Conservation (phyloP, 2,113 vertebrate species). For the Cygnus buccinator region DNA sequence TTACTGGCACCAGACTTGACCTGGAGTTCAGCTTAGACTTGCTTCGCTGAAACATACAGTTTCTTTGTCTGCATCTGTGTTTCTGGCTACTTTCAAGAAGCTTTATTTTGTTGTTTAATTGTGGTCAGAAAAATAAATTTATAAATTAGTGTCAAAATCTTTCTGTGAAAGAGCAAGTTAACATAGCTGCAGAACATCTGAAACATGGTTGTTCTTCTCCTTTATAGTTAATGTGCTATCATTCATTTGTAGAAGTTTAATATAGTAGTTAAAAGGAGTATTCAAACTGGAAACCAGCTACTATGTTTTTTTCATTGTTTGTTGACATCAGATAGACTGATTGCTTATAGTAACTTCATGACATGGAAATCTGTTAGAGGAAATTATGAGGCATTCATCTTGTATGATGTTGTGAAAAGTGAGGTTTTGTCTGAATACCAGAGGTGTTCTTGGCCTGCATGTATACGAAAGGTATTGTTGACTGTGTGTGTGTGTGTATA, state of each 20-base stretch:
- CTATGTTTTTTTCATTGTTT: background rate
- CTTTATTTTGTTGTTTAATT: background rate
- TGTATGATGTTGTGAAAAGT: background rate
- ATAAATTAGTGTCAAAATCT: background rate
- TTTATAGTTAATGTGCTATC: background rate
- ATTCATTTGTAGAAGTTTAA: background rate
- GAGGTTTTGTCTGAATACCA: background rate
- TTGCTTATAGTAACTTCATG: background rate
- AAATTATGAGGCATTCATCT: accelerated
- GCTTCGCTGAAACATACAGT: background rate
- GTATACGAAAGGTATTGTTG: background rate
- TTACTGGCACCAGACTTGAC: background rate
- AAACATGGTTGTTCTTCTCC: background rate
- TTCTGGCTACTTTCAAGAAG: background rate
- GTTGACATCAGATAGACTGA: background rate
- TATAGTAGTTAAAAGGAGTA: background rate
- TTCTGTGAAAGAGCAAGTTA: background rate
- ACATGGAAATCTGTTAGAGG: background rate
- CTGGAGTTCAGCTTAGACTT: background rate
- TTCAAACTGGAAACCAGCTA: background rate
- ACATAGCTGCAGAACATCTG: background rate
- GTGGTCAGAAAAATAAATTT: background rate
- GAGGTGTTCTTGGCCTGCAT: background rate
- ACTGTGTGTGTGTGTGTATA: background rate
- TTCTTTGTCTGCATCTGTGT: background rate